phyloP scores from a whole-genome alignment of 2,797 vertebrate species.

The Carduelis carduelis region DNA sequence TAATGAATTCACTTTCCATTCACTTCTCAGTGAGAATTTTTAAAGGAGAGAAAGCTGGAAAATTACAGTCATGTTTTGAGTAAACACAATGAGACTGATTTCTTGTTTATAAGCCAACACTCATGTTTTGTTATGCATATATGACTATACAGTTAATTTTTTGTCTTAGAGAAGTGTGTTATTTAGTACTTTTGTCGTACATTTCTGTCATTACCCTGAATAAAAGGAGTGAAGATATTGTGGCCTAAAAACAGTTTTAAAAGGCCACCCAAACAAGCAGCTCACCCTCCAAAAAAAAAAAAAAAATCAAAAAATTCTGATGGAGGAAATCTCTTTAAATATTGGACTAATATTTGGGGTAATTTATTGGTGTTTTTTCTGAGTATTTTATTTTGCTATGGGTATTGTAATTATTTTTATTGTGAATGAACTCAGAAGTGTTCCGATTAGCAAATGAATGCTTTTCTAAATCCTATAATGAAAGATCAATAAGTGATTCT shows the following conservation, averaged over 20 bases:
- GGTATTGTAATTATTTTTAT: background rate
- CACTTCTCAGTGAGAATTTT: conserved; percentile 2
- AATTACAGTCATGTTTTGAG: background rate
- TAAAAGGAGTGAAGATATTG: background rate
- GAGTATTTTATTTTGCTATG: background rate
- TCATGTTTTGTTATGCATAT: background rate
- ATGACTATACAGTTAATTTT: background rate
- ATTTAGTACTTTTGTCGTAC: background rate
- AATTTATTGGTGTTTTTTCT: background rate
- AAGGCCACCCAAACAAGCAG: rapidly evolving
- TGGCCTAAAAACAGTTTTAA: background rate
- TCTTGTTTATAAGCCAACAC: background rate
- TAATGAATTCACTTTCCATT: background rate
- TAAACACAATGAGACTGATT: background rate
- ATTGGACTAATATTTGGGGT: background rate
- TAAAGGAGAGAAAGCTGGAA: background rate
- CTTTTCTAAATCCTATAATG: conserved; percentile 14
- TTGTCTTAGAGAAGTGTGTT: background rate
- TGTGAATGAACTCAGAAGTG: background rate
- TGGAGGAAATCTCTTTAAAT: background rate
- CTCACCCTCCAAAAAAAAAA: background rate
- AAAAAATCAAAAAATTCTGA: background rate
- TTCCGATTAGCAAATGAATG: background rate
- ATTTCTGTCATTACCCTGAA: background rate
- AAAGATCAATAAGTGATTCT: background rate